Conservation (phyloP, 2,797 vertebrate species). For the Botia kubotai region DNA sequence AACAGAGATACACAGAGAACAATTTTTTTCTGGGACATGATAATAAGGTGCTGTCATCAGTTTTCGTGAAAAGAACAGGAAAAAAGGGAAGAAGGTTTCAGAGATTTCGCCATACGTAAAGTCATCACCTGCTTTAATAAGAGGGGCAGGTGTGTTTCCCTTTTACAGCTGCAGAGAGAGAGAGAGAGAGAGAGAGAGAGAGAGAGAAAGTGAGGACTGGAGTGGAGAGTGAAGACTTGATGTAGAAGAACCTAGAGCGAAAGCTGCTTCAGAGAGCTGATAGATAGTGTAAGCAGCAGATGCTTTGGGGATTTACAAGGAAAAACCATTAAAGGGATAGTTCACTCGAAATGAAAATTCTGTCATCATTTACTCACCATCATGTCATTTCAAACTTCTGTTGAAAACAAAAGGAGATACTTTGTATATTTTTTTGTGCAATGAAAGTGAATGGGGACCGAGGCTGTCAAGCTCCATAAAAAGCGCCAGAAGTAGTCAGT, state of each 20-base stretch:
- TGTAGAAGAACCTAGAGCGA: constrained; percentile 22
- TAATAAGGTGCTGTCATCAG: constrained; percentile 51
- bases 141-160: constrained; percentile 68
- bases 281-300: constrained; percentile 39
- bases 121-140: constrained; percentile 64
- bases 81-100: constrained; percentile 52
- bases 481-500: neutral
- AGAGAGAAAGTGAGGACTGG: constrained; percentile 37
- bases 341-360: neutral
- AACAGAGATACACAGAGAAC: constrained; percentile 10
- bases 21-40: constrained; percentile 12
- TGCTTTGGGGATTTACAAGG: neutral
- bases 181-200: constrained; percentile 41
- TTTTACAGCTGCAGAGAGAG: constrained; percentile 70
- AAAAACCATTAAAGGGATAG: neutral
- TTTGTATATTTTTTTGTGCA: neutral
- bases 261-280: constrained; percentile 38
- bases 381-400: neutral
- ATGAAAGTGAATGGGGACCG: neutral
- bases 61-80: constrained; percentile 42
- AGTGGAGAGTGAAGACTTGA: constrained; percentile 52
- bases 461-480: neutral
- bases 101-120: constrained; percentile 41
- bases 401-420: neutral
- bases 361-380: neutral